A percentile compares a stretch with the other conserved stretches of the same genome.
Evolutionary conservation across 2,888 invertebrate genomes (phyloP).

Genomic region (Polymixis lichenea): DNA sequence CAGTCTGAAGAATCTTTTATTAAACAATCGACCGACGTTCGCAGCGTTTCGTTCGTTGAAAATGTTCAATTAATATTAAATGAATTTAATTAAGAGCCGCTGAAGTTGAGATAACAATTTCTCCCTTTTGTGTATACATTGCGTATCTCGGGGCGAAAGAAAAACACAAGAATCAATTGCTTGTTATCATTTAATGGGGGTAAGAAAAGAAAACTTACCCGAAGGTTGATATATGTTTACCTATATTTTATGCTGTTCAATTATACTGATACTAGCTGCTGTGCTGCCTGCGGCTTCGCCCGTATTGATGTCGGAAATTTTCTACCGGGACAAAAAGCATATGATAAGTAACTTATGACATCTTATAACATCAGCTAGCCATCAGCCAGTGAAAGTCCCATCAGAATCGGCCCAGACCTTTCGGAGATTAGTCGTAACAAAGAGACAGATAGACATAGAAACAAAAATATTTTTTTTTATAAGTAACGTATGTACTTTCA

Average conservation of each 20-base stretch:
- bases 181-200: slow-evolving; percentile 26
- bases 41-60: neutral
- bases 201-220: neutral
- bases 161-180: slow-evolving; percentile 35
- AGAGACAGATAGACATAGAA: too few species aligned
- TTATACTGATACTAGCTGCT: neutral
- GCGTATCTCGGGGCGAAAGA: slow-evolving; percentile 13
- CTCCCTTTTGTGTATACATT: slow-evolving; percentile 20
- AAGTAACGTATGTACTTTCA: too few species aligned
- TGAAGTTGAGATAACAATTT: slow-evolving; percentile 37
- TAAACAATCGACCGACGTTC: slow-evolving; percentile 22
- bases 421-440: too few species aligned
- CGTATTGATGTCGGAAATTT: too few species aligned
- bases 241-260: neutral
- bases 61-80: slow-evolving; percentile 47
- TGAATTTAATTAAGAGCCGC: slow-evolving; percentile 20
- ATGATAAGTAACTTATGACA: too few species aligned
- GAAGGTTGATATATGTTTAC: neutral
- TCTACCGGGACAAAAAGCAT: too few species aligned
- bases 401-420: too few species aligned
- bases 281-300: too few species aligned
- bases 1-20: neutral
- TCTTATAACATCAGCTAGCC: too few species aligned
- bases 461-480: too few species aligned
- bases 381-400: too few species aligned